Percentiles rank a stretch among this genome's conserved stretches.
Conservation (phyloP, 2,888 invertebrate genomes). For the Sesamia inferens region DNA sequence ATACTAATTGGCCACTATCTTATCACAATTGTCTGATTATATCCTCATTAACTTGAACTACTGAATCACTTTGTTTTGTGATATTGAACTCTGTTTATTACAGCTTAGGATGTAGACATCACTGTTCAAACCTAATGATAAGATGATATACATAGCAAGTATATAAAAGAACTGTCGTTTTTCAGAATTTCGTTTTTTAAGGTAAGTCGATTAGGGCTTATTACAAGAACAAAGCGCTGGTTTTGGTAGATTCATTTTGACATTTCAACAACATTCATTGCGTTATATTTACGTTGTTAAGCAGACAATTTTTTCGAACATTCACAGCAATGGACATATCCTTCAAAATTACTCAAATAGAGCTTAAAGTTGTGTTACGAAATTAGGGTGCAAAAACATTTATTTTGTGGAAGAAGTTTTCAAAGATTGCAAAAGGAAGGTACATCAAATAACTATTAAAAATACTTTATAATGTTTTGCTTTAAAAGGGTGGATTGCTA, state of each 20-base stretch:
- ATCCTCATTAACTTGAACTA: conserved; percentile 40
- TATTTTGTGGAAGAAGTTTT: too few species aligned
- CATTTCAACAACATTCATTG: too few species aligned
- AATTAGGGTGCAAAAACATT: neutral
- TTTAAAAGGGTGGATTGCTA: neutral
- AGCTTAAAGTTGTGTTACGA: neutral
- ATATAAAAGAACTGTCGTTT: neutral
- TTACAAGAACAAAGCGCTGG: neutral
- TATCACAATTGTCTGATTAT: conserved; percentile 48
- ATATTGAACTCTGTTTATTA: conserved; percentile 25
- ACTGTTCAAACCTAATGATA: conserved; percentile 2
- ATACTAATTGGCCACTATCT: conserved; percentile 35
- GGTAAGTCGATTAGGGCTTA: neutral
- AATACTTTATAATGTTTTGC: neutral
- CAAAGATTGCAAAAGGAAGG: neutral
- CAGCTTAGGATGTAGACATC: neutral
- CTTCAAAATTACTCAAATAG: neutral
- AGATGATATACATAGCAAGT: neutral
- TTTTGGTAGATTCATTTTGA: neutral
- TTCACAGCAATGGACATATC: too few species aligned
- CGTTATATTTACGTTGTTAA: too few species aligned
- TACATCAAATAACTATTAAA: neutral
- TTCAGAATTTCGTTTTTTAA: neutral
- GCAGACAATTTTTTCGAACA: neutral
- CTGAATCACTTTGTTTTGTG: conserved; percentile 20